Evolutionary conservation across 30 jellyfish, hydroid and myxozoan species (phyloP).

Genomic region (Aurelia aurita complex sp. Pacific): DNA sequence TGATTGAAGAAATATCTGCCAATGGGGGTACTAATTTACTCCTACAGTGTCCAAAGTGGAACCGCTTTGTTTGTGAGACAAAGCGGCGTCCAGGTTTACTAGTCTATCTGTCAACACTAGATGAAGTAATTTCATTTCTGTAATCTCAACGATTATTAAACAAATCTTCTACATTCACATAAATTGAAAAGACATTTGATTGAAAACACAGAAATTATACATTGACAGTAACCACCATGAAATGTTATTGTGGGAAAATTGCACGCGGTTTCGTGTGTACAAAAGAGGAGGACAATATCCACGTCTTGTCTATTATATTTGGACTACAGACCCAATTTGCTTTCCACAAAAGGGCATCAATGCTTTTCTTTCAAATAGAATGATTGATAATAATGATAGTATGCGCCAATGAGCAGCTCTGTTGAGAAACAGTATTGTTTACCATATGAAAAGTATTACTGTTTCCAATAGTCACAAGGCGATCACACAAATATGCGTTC

Average conservation of each 20-base stretch:
- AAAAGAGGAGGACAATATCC: conserved; percentile 38
- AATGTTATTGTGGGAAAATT: conserved; percentile 80
- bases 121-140: conserved; percentile 69
- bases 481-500: conserved; percentile 58
- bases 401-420: conserved; percentile 57
- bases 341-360: conserved; percentile 71
- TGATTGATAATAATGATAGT: conserved; percentile 50
- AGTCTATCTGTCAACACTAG: conserved; percentile 69
- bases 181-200: conserved; percentile 77
- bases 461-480: conserved; percentile 68
- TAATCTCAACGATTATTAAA: conserved; percentile 72
- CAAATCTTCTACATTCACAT: conserved; percentile 74
- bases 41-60: conserved; percentile 13
- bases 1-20: conserved; percentile 30
- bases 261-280: conserved; percentile 66
- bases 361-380: conserved; percentile 37
- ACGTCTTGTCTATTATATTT: conserved; percentile 51
- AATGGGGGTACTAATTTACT: conserved; percentile 65
- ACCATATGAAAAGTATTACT: conserved; percentile 43
- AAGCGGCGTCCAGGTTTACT: conserved; percentile 57
- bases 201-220: conserved; percentile 72
- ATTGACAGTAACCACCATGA: conserved; percentile 81
- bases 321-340: conserved; percentile 66
- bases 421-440: conserved; percentile 55
- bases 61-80: conserved; percentile 62